phyloP scores from a whole-genome alignment of 2,113 vertebrate genomes.

The Muscicapa adusta region DNA sequence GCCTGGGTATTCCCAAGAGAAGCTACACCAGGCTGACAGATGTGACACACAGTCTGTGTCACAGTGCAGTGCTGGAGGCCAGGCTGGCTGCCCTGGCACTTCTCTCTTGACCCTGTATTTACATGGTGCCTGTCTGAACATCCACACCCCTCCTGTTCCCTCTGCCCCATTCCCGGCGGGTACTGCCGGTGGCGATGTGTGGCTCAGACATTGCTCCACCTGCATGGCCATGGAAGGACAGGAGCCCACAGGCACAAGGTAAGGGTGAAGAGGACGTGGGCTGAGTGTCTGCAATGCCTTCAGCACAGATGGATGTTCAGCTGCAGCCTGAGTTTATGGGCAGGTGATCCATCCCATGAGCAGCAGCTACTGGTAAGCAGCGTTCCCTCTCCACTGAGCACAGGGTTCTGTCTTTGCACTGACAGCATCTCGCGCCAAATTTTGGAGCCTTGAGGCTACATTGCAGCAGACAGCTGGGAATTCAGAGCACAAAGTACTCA shows the following conservation, averaged over 20 bases:
- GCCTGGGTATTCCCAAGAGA: background rate
- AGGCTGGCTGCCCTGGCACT: background rate
- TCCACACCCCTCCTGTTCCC: background rate
- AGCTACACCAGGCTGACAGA: background rate
- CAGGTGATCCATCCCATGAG: accelerated
- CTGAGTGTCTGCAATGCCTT: background rate
- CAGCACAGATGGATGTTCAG: background rate
- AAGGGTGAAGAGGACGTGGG: background rate
- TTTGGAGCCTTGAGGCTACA: background rate
- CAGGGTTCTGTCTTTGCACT: background rate
- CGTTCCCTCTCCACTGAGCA: accelerated
- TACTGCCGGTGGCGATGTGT: background rate
- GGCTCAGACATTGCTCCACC: background rate
- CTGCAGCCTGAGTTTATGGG: background rate
- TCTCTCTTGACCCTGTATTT: background rate
- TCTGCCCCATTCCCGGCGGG: accelerated
- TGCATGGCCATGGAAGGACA: accelerated
- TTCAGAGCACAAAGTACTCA: background rate
- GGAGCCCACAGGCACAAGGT: background rate
- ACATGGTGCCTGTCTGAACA: background rate
- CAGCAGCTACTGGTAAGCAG: background rate
- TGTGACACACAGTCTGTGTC: background rate
- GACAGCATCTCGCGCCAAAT: background rate
- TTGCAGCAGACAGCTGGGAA: background rate
- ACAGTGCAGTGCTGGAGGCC: background rate